These are phyloP conservation scores for Tangara arthus DNA, from an alignment of 2,797 vertebrate species.

Conservation along the genomic window DNA sequence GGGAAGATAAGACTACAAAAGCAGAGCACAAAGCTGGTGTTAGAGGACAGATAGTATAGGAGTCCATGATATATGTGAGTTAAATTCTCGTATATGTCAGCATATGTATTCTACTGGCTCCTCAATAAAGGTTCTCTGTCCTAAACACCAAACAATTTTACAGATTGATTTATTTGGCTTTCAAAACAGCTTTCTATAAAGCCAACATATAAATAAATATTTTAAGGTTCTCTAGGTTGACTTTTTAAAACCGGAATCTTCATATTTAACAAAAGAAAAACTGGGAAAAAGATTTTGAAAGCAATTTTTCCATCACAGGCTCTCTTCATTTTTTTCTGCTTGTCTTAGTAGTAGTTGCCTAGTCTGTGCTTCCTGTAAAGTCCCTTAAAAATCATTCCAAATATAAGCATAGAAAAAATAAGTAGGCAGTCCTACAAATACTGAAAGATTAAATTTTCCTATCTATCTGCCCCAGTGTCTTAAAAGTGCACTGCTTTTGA, in stretches of 20 bases:
- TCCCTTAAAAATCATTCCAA: not conserved
- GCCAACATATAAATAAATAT: not conserved
- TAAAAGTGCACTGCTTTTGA: constrained; percentile 20
- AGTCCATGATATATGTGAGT: not conserved
- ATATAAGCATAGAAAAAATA: not conserved
- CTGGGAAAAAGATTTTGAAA: not conserved
- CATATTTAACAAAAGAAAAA: not conserved
- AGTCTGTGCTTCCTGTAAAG: not conserved
- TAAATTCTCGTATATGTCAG: not conserved
- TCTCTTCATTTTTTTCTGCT: not conserved
- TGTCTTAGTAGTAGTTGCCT: not conserved
- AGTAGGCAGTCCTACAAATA: not conserved
- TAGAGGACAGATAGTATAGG: not conserved
- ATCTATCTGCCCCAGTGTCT: not conserved
- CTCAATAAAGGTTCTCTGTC: not conserved
- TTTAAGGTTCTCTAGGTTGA: not conserved
- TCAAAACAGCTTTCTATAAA: not conserved
- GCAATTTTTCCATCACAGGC: not conserved
- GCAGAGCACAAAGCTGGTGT: not conserved
- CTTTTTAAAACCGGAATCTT: not conserved
- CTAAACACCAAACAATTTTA: not conserved
- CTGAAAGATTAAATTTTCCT: constrained; percentile 19
- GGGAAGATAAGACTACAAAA: not conserved
- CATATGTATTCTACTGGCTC: not conserved
- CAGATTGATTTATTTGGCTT: not conserved